Evolutionary conservation across 1,140 invertebrate species (phyloP).

Genomic region (Hestina assimilis): DNA sequence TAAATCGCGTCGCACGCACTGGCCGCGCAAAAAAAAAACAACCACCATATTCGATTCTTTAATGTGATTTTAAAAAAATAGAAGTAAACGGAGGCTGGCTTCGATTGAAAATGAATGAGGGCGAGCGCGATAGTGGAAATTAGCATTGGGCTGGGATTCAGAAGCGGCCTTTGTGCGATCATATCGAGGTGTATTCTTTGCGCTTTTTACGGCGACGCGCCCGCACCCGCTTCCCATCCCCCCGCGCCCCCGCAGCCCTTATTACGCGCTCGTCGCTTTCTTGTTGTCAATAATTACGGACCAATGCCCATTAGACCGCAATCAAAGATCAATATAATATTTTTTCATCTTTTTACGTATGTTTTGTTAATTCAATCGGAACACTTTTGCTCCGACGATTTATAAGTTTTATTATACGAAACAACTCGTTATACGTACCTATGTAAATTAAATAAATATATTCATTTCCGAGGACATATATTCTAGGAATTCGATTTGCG

Average conservation of each 20-base stretch:
- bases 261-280: constrained; percentile 67
- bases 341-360: not conserved
- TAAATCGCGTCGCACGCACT: constrained; percentile 76
- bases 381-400: not conserved
- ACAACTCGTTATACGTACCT: not conserved
- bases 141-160: constrained; percentile 76
- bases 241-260: constrained; percentile 58
- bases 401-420: not conserved
- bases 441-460: constrained; percentile 2
- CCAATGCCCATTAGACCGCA: not conserved
- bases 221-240: constrained; percentile 34
- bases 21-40: constrained; percentile 62
- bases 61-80: constrained; percentile 78
- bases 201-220: constrained; percentile 69
- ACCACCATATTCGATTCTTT: constrained; percentile 76
- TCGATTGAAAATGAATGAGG: constrained; percentile 78
- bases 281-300: constrained; percentile 69
- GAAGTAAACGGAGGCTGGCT: constrained; percentile 68
- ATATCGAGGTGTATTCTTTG: constrained; percentile 78
- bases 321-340: not conserved
- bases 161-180: constrained; percentile 76
- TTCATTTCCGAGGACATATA: not conserved
- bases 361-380: not conserved
- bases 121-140: constrained; percentile 78
- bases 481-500: not conserved